A percentile compares a stretch with the other conserved stretches of the same genome.
Evolutionary conservation across 2,888 invertebrate species (phyloP).

Genomic region (Tinea trinotella): DNA sequence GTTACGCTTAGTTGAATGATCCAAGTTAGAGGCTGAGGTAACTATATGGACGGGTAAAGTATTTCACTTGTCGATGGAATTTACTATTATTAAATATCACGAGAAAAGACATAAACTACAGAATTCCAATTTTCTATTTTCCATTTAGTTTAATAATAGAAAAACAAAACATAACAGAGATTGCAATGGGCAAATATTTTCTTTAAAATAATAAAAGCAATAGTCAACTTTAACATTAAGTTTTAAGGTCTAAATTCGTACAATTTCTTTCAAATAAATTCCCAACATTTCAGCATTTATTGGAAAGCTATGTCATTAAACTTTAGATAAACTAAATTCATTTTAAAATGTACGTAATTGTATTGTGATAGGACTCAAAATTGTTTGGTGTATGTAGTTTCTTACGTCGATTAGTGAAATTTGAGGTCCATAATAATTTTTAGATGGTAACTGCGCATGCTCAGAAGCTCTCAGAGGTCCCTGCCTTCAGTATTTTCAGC

Average conservation of each 20-base stretch:
- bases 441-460: conserved; percentile 6
- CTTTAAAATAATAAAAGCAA: background rate
- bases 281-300: background rate
- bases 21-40: too few relatives aligned
- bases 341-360: background rate
- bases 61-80: too few relatives aligned
- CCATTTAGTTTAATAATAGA: conserved; percentile 19
- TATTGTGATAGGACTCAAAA: background rate
- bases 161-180: background rate
- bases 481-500: conserved; percentile 23
- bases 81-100: background rate
- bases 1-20: too few relatives aligned
- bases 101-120: conserved; percentile 19
- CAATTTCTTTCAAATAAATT: background rate
- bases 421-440: background rate
- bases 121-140: conserved; percentile 14
- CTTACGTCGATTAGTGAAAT: background rate
- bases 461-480: background rate
- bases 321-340: background rate
- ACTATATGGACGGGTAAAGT: too few relatives aligned
- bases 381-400: background rate
- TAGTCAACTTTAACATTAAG: background rate
- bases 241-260: background rate
- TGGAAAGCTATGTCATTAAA: conserved; percentile 18
- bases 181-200: background rate